These are phyloP conservation scores for Macrophya annulata DNA, from an alignment of 2,888 invertebrate species.

Conservation along the genomic window DNA sequence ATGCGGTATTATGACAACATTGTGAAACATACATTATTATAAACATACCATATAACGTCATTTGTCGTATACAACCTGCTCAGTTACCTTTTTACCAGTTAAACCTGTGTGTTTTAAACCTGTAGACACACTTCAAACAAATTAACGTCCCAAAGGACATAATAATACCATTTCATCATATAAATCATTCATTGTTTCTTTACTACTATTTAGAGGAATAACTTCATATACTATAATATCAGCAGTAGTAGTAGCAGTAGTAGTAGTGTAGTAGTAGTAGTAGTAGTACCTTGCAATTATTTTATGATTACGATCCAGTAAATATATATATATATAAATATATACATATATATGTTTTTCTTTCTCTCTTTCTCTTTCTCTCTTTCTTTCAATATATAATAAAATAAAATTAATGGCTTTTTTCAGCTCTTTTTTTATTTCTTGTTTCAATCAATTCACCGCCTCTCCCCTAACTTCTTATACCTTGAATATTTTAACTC, in stretches of 20 bases:
- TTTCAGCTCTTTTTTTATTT: slow-evolving; percentile 82
- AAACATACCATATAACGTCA: slow-evolving; percentile 69
- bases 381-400: slow-evolving; percentile 20
- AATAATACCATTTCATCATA: slow-evolving; percentile 70
- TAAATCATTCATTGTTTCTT: slow-evolving; percentile 42
- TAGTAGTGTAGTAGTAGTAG: slow-evolving; percentile 10
- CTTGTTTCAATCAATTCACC: slow-evolving; percentile 59
- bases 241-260: background rate
- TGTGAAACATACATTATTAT: slow-evolving; percentile 67
- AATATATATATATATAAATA: slow-evolving; percentile 14
- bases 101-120: slow-evolving; percentile 78
- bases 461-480: slow-evolving; percentile 57
- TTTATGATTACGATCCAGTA: slow-evolving; percentile 29
- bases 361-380: background rate
- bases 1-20: background rate
- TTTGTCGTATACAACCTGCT: slow-evolving; percentile 78
- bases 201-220: slow-evolving; percentile 1
- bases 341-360: no score
- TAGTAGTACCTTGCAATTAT: slow-evolving; percentile 43
- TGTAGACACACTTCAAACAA: slow-evolving; percentile 79
- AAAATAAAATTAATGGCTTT: slow-evolving; percentile 56
- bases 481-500: slow-evolving; percentile 56
- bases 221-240: slow-evolving; percentile 18
- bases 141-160: slow-evolving; percentile 75
- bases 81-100: slow-evolving; percentile 75